phyloP scores from a whole-genome alignment of 1,140 invertebrate genomes.

The Danaus melanippus region DNA sequence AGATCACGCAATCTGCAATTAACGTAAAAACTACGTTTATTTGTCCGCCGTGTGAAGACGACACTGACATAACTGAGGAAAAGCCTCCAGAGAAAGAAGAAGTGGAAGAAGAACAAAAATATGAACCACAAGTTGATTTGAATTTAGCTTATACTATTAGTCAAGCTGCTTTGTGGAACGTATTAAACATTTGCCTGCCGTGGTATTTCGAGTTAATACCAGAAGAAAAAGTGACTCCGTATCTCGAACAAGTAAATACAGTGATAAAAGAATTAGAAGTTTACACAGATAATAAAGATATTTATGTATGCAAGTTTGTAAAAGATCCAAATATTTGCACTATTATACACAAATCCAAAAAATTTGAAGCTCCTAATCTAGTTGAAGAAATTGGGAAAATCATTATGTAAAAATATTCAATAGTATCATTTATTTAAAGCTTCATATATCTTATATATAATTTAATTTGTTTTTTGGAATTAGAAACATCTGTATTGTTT shows the following conservation, averaged over 20 bases:
- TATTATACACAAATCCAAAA: slow-evolving; percentile 50
- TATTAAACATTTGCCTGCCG: slow-evolving; percentile 53
- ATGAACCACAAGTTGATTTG: slow-evolving; percentile 35
- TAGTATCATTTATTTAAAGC: neutral
- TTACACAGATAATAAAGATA: slow-evolving; percentile 52
- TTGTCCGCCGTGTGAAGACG: slow-evolving; percentile 45
- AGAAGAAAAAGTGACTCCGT: slow-evolving; percentile 36
- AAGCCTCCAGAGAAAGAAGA: slow-evolving; percentile 35
- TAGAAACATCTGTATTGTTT: slow-evolving; percentile 1
- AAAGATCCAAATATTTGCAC: slow-evolving; percentile 43
- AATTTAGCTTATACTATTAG: slow-evolving; percentile 45
- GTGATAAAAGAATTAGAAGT: slow-evolving; percentile 38
- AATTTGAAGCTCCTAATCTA: slow-evolving; percentile 45
- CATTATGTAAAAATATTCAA: slow-evolving; percentile 15
- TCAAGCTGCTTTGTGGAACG: slow-evolving; percentile 55
- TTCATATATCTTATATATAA: too few species aligned
- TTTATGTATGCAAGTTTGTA: slow-evolving; percentile 53
- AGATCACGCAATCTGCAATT: slow-evolving; percentile 31
- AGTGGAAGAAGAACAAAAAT: slow-evolving; percentile 39
- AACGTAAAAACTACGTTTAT: slow-evolving; percentile 45
- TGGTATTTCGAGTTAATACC: slow-evolving; percentile 51
- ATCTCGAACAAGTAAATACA: slow-evolving; percentile 33
- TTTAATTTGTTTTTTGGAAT: neutral
- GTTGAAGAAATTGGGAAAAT: slow-evolving; percentile 36
- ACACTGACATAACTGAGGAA: slow-evolving; percentile 28